These are phyloP conservation scores for Pterophyllum scalare DNA, from an alignment of 2,113 vertebrate species.

Conservation along the genomic window DNA sequence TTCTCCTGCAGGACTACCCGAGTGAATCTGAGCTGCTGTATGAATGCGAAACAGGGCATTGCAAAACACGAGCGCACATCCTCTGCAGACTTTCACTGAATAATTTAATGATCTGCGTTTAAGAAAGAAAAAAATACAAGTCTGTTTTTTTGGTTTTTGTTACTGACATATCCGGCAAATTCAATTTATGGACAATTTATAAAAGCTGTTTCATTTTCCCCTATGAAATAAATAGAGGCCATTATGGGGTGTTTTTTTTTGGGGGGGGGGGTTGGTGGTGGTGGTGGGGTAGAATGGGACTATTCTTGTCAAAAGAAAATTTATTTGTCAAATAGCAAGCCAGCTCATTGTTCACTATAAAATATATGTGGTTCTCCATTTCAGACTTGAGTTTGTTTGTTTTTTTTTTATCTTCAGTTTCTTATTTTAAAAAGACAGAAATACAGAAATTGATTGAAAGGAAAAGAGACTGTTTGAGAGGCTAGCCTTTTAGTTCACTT, in stretches of 20 bases:
- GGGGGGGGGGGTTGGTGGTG: too few relatives aligned
- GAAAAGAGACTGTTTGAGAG: neutral
- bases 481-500: neutral
- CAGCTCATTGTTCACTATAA: too few relatives aligned
- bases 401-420: neutral
- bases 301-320: too few relatives aligned
- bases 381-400: too few relatives aligned
- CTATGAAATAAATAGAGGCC: slow-evolving; percentile 12
- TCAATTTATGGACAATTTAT: slow-evolving; percentile 13
- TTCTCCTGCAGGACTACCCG: slow-evolving; percentile 35
- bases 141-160: slow-evolving; percentile 19
- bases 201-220: slow-evolving; percentile 23
- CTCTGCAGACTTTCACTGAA: slow-evolving; percentile 61
- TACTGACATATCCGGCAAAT: slow-evolving; percentile 14
- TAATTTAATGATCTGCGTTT: slow-evolving; percentile 57
- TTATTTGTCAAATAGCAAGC: too few relatives aligned
- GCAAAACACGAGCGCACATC: slow-evolving; percentile 40
- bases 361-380: neutral
- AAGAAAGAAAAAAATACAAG: slow-evolving; percentile 22
- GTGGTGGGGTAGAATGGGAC: too few relatives aligned
- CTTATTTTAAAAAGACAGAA: neutral
- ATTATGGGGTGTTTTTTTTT: too few relatives aligned
- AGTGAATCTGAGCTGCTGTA: slow-evolving; percentile 27
- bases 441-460: neutral
- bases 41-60: slow-evolving; percentile 54